phyloP scores from a whole-genome alignment of 2,113 vertebrate species.

The Hippocampus barbouri region DNA sequence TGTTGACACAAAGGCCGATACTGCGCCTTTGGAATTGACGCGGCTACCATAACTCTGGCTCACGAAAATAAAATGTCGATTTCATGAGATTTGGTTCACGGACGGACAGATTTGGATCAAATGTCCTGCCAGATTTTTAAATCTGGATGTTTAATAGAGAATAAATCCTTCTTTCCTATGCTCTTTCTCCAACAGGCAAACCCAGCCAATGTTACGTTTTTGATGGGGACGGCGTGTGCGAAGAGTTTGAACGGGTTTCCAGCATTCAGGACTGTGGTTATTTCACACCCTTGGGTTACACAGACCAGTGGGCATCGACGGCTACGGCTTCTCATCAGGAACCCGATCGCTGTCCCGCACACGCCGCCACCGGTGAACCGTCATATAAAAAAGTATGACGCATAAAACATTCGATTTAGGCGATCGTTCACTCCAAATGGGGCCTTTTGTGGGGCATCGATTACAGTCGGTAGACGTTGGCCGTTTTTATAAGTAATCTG shows the following conservation, averaged over 20 bases:
- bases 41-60: slow-evolving; percentile 40
- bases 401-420: neutral
- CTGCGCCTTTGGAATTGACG: slow-evolving; percentile 16
- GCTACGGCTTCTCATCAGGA: slow-evolving; percentile 82
- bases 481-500: no score
- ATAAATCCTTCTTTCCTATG: slow-evolving; percentile 46
- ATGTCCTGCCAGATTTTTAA: slow-evolving; percentile 44
- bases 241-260: slow-evolving; percentile 80
- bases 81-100: slow-evolving; percentile 47
- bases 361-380: slow-evolving; percentile 81
- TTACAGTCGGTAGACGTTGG: no score
- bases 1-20: slow-evolving; percentile 45
- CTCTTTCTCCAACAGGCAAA: slow-evolving; percentile 75
- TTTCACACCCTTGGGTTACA: slow-evolving; percentile 78
- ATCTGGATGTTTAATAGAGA: slow-evolving; percentile 47
- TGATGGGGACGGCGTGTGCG: slow-evolving; percentile 83
- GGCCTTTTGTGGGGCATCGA: neutral
- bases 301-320: slow-evolving; percentile 83
- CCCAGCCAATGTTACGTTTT: slow-evolving; percentile 88
- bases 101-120: slow-evolving; percentile 53
- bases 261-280: slow-evolving; percentile 83
- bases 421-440: neutral
- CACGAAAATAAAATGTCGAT: slow-evolving; percentile 53
- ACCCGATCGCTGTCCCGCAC: slow-evolving; percentile 74
- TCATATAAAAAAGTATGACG: slow-evolving; percentile 74